phyloP scores from a whole-genome alignment of 1,140 invertebrate species.

The Bemisia tabaci region DNA sequence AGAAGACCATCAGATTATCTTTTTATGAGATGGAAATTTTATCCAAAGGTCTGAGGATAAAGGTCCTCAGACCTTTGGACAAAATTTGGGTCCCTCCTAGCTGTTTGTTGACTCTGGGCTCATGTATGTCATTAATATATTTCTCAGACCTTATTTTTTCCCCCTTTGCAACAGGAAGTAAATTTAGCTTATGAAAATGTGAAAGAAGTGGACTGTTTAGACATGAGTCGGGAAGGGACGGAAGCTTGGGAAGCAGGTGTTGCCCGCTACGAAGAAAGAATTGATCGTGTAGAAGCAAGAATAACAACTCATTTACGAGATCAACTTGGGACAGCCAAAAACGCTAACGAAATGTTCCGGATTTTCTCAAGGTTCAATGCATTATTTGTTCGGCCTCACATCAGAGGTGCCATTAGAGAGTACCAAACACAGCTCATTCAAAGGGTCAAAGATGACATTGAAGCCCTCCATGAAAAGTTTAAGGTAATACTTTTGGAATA shows the following conservation, averaged over 20 bases:
- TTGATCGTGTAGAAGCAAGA: slow-evolving; percentile 75
- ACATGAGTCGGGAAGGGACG: slow-evolving; percentile 90
- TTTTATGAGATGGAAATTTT: too few species aligned
- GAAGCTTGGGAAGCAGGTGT: slow-evolving; percentile 96
- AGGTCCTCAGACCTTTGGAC: too few species aligned
- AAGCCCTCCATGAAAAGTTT: slow-evolving; percentile 94
- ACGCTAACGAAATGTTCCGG: slow-evolving; percentile 97
- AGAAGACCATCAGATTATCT: too few species aligned
- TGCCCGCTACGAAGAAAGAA: slow-evolving; percentile 89
- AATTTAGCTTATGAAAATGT: slow-evolving; percentile 97
- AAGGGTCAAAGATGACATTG: slow-evolving; percentile 97
- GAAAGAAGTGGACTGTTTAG: slow-evolving; percentile 95
- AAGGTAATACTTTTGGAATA: slow-evolving; percentile 56
- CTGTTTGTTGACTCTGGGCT: too few species aligned
- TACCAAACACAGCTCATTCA: slow-evolving; percentile 99
- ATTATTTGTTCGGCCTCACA: slow-evolving; percentile 94
- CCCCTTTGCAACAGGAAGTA: too few species aligned
- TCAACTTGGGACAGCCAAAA: slow-evolving; percentile 94
- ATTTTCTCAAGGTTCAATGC: slow-evolving; percentile 98
- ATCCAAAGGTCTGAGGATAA: too few species aligned
- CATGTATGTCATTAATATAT: too few species aligned
- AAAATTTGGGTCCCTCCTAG: too few species aligned
- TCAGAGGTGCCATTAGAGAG: slow-evolving; percentile 93
- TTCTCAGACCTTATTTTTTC: too few species aligned
- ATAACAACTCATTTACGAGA: slow-evolving; percentile 94